Percentiles rank a stretch among this genome's conserved stretches.
These are phyloP conservation scores for Drosophila miranda DNA, from an alignment of 1,140 invertebrate genomes.

Conservation along the genomic window DNA sequence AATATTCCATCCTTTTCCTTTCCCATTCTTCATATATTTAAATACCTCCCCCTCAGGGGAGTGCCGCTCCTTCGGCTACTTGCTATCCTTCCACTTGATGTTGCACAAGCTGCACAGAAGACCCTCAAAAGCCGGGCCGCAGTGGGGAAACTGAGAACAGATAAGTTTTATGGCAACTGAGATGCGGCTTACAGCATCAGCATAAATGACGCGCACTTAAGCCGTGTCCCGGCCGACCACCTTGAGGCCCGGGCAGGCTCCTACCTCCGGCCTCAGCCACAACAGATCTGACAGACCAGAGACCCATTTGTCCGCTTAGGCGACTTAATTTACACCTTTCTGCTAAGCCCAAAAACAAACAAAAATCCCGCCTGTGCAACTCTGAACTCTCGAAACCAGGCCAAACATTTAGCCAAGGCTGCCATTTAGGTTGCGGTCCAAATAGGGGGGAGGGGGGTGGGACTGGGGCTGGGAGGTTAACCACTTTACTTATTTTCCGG, in stretches of 20 bases:
- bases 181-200: slow-evolving; percentile 44
- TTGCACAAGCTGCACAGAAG: slow-evolving; percentile 6
- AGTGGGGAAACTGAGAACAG: slow-evolving; percentile 21
- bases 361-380: slow-evolving; percentile 46
- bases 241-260: not conserved
- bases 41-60: no score
- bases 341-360: slow-evolving; percentile 68
- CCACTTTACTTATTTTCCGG: slow-evolving; percentile 76
- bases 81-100: not conserved
- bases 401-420: slow-evolving; percentile 57
- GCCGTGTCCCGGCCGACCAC: slow-evolving; percentile 26
- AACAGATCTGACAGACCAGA: not conserved
- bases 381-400: slow-evolving; percentile 42
- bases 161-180: slow-evolving; percentile 58
- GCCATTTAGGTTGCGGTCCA: slow-evolving; percentile 55
- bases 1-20: no score
- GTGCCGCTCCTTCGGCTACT: no score
- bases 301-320: slow-evolving; percentile 61
- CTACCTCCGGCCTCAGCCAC: not conserved
- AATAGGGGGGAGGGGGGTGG: not conserved
- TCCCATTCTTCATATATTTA: no score
- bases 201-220: slow-evolving; percentile 70
- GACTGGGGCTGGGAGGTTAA: slow-evolving; percentile 27
- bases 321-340: slow-evolving; percentile 76
- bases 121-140: slow-evolving; percentile 5